phyloP scores from a whole-genome alignment of 1,140 invertebrate species.

The Trigoniulus corallinus region DNA sequence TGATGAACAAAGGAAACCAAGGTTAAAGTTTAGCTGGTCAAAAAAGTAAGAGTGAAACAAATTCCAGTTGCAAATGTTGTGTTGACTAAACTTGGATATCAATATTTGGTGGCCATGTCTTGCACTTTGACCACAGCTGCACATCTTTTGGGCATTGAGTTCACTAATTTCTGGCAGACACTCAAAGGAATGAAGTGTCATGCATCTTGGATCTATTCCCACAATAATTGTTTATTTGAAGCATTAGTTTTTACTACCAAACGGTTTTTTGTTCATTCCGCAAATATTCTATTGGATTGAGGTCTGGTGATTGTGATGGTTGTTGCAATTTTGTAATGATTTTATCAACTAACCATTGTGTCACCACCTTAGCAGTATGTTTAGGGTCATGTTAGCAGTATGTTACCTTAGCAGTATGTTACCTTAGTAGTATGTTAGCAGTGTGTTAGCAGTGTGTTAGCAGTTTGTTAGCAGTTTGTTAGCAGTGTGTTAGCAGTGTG shows the following conservation, averaged over 20 bases:
- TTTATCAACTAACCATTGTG: background rate
- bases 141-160: constrained; percentile 4
- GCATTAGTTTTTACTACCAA: background rate
- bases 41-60: background rate
- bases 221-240: background rate
- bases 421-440: background rate
- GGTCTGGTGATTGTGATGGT: constrained; percentile 1
- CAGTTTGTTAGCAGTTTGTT: no score
- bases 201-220: background rate
- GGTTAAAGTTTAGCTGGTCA: background rate
- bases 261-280: constrained; percentile 1
- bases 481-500: no score
- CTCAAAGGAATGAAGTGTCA: background rate
- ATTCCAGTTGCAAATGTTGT: background rate
- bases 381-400: background rate
- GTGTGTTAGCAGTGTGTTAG: no score
- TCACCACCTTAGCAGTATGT: constrained; percentile 3
- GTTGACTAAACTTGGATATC: background rate
- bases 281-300: constrained; percentile 6
- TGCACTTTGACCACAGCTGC: background rate
- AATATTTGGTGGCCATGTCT: constrained; percentile 1
- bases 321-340: background rate
- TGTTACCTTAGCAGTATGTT: background rate
- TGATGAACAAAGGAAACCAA: background rate
- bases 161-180: background rate